Percentiles rank a stretch among this genome's conserved stretches.
Evolutionary conservation across 64 coral and sea anemone genomes (phyloP).

Genomic region (Pocillopora verrucosa): DNA sequence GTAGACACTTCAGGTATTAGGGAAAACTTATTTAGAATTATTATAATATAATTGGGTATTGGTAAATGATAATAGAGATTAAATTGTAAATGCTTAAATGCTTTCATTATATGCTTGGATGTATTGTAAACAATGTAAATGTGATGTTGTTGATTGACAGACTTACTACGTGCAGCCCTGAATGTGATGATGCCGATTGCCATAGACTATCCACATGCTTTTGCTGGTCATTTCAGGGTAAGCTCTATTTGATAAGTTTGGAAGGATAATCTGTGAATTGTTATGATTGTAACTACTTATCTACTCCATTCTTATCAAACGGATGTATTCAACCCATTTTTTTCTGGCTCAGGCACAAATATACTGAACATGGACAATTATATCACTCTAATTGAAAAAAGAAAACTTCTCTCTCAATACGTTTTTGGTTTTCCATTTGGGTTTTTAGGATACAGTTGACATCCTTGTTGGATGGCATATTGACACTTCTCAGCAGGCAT

Average conservation of each 20-base stretch:
- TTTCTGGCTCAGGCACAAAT: too few relatives aligned
- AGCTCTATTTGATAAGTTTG: not conserved
- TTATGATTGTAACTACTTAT: too few relatives aligned
- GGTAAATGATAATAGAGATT: too few relatives aligned
- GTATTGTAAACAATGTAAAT: not conserved
- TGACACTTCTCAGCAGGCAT: constrained; percentile 84
- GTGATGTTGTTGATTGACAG: constrained; percentile 43
- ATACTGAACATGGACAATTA: too few relatives aligned
- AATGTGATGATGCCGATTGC: constrained; percentile 95
- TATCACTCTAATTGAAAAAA: too few relatives aligned
- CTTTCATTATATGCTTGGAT: too few relatives aligned
- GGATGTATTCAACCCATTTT: too few relatives aligned
- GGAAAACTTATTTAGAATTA: too few relatives aligned
- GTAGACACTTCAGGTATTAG: constrained; percentile 84
- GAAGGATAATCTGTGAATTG: too few relatives aligned
- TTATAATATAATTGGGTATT: too few relatives aligned
- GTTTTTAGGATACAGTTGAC: constrained; percentile 90
- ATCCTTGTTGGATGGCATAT: constrained; percentile 99
- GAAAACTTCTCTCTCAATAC: not conserved
- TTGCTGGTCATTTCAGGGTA: constrained; percentile 96
- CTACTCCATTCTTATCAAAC: too few relatives aligned
- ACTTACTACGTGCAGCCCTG: constrained; percentile 86
- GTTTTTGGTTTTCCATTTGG: not conserved
- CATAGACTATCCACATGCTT: constrained; percentile 89
- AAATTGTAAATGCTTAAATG: too few relatives aligned